Evolutionary conservation across 2,797 vertebrate genomes (phyloP), one percentile per base, ranked within the genome.

Genomic region (Tachyglossus aculeatus): DNA sequence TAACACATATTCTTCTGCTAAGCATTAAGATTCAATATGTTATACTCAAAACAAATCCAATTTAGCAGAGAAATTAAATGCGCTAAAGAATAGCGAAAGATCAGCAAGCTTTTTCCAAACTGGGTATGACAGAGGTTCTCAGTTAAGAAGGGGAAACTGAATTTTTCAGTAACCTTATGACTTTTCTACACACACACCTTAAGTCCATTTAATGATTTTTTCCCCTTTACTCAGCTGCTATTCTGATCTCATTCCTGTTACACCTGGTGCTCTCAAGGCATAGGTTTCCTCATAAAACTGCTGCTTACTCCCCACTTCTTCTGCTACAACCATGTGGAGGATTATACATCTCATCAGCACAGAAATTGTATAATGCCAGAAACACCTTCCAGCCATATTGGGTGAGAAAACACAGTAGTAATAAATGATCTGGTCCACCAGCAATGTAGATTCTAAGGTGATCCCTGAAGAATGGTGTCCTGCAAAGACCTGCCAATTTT

Each of bases 401-500:
- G 7, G 53, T 55, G 69, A 71, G 58, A 87, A 60, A n/a, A 10
- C 5, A 50, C 53, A 40, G 21, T 47, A 68, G 74, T 80, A 80
- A 80, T 14, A 81, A 77, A 77, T 43, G 54, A 55, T 72, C 61
- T 64, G 16, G 10, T 19, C 47, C 47, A 77, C 45, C 19, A 71
- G 39, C 21, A 77, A 73, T 40, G n/a, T 21, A 78, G 70, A 32
- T 60, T 27, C 52, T 53, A 63, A 15, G 7, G 7, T 1, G 1
- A 21, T 86, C 70, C 68, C 69, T 73, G 67, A 80, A 60, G 63
- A 52, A 59, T 78, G 73, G n/a, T 39, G n/a, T 21, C 50, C 73
- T 56, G 59, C 44, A 80, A 55, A 74, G 7, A 57, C 38, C 34
- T 53, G 33, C 29, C 5, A 50, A 71, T 64, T 82, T 70, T 60